A percentile compares a stretch with the other conserved stretches of the same genome.
phyloP scores from a whole-genome alignment of 2,797 vertebrate species.

The Acomys russatus region DNA sequence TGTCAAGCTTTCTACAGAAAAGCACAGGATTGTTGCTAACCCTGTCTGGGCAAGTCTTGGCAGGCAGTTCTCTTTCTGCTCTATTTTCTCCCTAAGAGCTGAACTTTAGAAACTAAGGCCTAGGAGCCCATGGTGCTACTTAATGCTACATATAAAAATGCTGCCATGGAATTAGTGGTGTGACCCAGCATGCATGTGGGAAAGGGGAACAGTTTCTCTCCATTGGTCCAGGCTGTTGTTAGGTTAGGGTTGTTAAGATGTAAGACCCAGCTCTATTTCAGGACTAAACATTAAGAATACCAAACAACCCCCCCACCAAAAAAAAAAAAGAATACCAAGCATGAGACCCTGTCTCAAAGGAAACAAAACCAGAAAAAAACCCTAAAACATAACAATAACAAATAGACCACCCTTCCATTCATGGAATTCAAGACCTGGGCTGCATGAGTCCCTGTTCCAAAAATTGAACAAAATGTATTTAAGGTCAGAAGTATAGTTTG shows the following conservation, averaged over 20 bases:
- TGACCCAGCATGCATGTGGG: background rate
- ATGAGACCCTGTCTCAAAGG: background rate
- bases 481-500: background rate
- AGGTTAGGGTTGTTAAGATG: background rate
- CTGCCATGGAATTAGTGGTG: background rate
- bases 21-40: background rate
- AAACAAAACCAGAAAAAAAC: background rate
- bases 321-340: too few species aligned
- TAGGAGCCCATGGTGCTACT: background rate
- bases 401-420: background rate
- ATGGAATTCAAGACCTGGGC: background rate
- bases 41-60: background rate
- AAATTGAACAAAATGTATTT: background rate
- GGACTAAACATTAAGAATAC: background rate
- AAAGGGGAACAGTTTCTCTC: background rate
- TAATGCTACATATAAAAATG: conserved; percentile 33
- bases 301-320: background rate
- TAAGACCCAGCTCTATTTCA: background rate
- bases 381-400: background rate
- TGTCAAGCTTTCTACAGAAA: conserved; percentile 52
- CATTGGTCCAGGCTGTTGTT: background rate
- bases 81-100: conserved; percentile 62
- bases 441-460: background rate
- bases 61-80: conserved; percentile 26
- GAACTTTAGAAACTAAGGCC: conserved; percentile 40